phyloP scores from a whole-genome alignment of 2,113 vertebrate species.

The Xenopus borealis region DNA sequence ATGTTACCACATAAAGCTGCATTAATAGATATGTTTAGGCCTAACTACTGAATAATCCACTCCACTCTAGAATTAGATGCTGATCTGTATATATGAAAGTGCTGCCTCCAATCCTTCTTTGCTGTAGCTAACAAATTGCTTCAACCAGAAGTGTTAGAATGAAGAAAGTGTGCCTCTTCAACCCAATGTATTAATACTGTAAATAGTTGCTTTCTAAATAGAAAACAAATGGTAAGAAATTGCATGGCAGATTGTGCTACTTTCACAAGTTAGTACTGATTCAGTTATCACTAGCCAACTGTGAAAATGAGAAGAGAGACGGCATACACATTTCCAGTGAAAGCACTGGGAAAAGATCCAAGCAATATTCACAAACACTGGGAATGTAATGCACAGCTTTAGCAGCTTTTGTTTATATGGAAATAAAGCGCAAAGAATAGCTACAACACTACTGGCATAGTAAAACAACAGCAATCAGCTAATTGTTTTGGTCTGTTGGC shows the following conservation, averaged over 20 bases:
- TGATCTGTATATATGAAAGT: too few relatives aligned
- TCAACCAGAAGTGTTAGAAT: too few relatives aligned
- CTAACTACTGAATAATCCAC: too few relatives aligned
- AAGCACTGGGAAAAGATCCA: constrained; percentile 36
- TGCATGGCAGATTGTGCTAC: not conserved
- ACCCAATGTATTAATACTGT: too few relatives aligned
- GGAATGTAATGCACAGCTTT: constrained; percentile 39
- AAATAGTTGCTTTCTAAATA: too few relatives aligned
- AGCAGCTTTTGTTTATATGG: constrained; percentile 16
- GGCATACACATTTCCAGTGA: constrained; percentile 32
- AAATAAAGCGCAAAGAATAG: constrained; percentile 10
- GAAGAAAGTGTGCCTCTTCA: too few relatives aligned
- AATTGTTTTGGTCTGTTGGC: not conserved
- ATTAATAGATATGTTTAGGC: too few relatives aligned
- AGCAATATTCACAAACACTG: constrained; percentile 29
- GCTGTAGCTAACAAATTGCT: too few relatives aligned
- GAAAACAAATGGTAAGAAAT: too few relatives aligned
- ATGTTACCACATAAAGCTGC: too few relatives aligned
- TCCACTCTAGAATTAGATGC: too few relatives aligned
- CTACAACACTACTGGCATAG: constrained; percentile 1
- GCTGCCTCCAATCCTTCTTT: too few relatives aligned
- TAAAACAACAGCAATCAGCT: constrained; percentile 17
- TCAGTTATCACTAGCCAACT: constrained; percentile 14
- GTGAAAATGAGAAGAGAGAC: constrained; percentile 16
- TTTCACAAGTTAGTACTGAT: not conserved